phyloP scores from a whole-genome alignment of 2,797 vertebrate genomes.

The Phyllotis vaccarum region DNA sequence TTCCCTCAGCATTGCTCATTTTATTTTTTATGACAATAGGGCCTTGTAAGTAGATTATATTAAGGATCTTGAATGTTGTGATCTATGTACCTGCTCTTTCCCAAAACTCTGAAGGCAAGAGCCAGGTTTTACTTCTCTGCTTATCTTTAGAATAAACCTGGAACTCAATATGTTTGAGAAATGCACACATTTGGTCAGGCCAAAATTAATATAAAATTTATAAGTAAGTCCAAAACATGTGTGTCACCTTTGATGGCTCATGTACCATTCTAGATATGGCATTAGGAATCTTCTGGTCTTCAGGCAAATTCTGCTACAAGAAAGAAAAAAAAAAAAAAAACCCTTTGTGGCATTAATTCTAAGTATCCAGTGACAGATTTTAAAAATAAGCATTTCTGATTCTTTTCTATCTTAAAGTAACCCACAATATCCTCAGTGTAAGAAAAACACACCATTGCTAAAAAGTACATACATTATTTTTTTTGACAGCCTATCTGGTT shows the following conservation, averaged over 20 bases:
- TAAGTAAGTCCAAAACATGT: background rate
- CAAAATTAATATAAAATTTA: background rate
- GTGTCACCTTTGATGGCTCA: background rate
- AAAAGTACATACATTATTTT: constrained; percentile 31
- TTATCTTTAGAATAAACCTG: background rate
- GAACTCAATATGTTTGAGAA: background rate
- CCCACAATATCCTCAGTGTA: constrained; percentile 11
- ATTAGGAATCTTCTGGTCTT: background rate
- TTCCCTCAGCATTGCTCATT: background rate
- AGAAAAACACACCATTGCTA: constrained; percentile 57
- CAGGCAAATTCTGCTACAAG: background rate
- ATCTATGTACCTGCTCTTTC: too few relatives aligned
- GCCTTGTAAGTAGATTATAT: background rate
- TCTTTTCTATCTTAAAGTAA: constrained; percentile 47
- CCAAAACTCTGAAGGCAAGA: background rate
- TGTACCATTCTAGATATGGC: too few relatives aligned
- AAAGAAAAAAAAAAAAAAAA: too few relatives aligned
- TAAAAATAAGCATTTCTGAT: background rate
- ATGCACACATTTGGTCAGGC: background rate
- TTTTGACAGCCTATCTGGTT: constrained; percentile 53
- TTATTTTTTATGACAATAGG: background rate
- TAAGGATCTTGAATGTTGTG: background rate
- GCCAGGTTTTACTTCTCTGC: background rate
- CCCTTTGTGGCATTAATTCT: background rate
- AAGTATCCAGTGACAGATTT: background rate